Conservation (phyloP, 2,888 invertebrate species). For the Pseudococcus jackbeardsleyi region DNA sequence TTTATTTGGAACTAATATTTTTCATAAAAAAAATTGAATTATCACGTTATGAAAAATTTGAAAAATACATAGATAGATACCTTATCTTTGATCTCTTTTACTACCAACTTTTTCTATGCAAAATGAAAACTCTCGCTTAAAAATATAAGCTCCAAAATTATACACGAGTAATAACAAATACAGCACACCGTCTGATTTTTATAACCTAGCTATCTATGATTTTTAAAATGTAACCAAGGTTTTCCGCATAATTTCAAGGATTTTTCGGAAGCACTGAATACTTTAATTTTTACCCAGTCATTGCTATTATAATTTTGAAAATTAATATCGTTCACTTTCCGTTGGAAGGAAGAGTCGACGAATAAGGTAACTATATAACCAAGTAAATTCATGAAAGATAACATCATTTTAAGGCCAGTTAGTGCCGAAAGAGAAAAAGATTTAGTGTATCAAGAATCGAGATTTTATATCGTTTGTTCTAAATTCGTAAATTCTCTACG, state of each 20-base stretch:
- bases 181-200: not conserved
- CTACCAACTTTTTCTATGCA: not conserved
- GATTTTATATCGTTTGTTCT: not conserved
- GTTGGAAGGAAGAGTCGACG: not conserved
- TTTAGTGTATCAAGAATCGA: not conserved
- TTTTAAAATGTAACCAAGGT: not conserved
- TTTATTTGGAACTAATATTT: no score
- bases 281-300: not conserved
- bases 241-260: slow-evolving; percentile 13
- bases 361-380: not conserved
- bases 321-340: not conserved
- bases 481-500: not conserved
- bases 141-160: not conserved
- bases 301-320: not conserved
- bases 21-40: no score
- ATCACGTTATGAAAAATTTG: no score
- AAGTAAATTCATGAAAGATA: not conserved
- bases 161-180: not conserved
- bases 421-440: not conserved
- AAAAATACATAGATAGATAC: no score
- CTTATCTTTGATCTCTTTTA: no score
- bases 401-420: not conserved
- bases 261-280: not conserved
- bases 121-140: not conserved
- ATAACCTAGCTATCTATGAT: not conserved